A percentile compares a stretch with the other conserved stretches of the same genome.
Evolutionary conservation across 2,888 invertebrate species (phyloP).

Genomic region (Saturnia japonica): DNA sequence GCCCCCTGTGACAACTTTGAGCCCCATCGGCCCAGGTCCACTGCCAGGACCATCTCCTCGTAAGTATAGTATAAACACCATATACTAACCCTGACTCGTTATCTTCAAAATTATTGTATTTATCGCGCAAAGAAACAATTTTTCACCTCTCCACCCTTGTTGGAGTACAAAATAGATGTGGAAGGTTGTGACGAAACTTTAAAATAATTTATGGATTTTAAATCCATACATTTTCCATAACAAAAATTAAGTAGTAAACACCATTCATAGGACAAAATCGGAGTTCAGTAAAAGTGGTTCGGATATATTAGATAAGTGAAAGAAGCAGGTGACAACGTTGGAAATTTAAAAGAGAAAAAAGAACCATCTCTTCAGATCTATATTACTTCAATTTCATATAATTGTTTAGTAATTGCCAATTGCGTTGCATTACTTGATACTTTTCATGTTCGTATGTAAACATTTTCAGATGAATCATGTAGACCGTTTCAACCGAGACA

Average conservation of each 20-base stretch:
- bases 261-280: not conserved
- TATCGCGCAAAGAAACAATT: not conserved
- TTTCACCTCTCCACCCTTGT: not conserved
- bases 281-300: not conserved
- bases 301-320: not conserved
- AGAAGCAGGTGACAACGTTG: not conserved
- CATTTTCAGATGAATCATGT: slow-evolving; percentile 62
- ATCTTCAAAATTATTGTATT: too few species aligned
- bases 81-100: not conserved
- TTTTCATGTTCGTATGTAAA: not conserved
- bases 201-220: too few species aligned
- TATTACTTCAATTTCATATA: too few species aligned
- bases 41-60: slow-evolving; percentile 69
- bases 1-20: slow-evolving; percentile 26
- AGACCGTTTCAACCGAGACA: slow-evolving; percentile 57
- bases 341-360: not conserved
- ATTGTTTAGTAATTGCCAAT: too few species aligned
- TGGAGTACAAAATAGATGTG: not conserved
- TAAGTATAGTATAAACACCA: slow-evolving; percentile 41
- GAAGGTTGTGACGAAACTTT: too few species aligned
- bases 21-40: slow-evolving; percentile 46
- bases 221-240: too few species aligned
- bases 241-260: not conserved
- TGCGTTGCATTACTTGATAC: too few species aligned
- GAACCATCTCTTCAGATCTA: not conserved